Base-by-base conservation (phyloP, 2,888 invertebrate species). In the Hirtodrosophila alboralis region DNA sequence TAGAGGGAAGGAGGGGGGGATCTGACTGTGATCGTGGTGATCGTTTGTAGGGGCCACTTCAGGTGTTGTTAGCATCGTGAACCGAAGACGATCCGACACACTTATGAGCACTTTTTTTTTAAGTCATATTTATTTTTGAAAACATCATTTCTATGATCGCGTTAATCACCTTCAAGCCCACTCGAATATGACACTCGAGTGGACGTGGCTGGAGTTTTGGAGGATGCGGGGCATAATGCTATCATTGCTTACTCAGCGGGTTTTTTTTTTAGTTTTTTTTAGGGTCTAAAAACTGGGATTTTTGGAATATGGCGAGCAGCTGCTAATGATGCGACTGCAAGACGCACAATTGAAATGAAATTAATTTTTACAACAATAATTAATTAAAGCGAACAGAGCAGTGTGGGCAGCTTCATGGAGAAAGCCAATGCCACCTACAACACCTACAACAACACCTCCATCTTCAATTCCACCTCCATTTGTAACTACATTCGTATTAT, bases 101-200 rank as follows among this genome's bases (percentile, higher is more conserved):
- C 54, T 71, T 72, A 58, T 33, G 41, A 54, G 56, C 58, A 30
- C 56, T 41, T 41, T 44, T 26, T 34, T 38, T 45, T 23, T 37
- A 37, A 47, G 49, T 21, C 43, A 27, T 54, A 27, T 36, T 27
- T 37, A n/a, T n/a, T 21, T 36, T 66, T 64, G 54, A 57, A 69
- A 58, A 84, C 77, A 78, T 75, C 63, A 64, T 80, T 79, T 87
- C 84, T 79, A 85, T 86, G 84, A 80, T 87, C 76, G 87, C 75
- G 84, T 87, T 88, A 89, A 88, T 87, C 88, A 89, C 87, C 86
- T 78, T 72, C 80, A 53, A 81, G 86, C 81, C 81, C 81, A 81
- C 81, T 81, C 87, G 51, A 84, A 78, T 79, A 71, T 83, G 85
- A 75, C 85, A 78, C 79, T 85, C 52, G 58, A 70, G 69, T 78